These are phyloP conservation scores for Crambe crambe DNA, from an alignment of 37 sponge, comb jelly and placozoan species.

Conservation along the genomic window DNA sequence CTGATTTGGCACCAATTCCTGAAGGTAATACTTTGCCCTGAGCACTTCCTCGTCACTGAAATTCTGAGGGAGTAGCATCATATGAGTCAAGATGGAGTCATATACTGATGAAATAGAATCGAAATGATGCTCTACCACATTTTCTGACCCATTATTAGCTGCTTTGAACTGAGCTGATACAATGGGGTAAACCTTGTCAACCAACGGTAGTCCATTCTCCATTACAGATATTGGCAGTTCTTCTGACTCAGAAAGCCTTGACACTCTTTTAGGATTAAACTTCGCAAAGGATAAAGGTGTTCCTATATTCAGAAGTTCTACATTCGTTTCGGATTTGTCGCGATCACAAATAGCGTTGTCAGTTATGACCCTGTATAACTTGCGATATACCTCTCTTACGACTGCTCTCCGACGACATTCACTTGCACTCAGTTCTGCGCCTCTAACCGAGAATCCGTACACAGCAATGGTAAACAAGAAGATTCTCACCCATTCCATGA, in stretches of 20 bases:
- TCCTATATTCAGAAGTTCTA: background rate
- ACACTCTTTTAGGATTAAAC: conserved; percentile 21
- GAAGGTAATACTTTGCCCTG: conserved; percentile 21
- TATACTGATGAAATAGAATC: conserved; percentile 3
- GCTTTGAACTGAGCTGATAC: background rate
- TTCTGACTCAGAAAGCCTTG: too few species aligned
- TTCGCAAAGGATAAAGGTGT: background rate
- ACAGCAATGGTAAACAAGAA: too few species aligned
- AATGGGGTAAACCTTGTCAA: conserved; percentile 18
- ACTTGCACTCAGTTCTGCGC: too few species aligned
- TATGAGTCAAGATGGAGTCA: conserved; percentile 9
- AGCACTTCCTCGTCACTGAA: background rate
- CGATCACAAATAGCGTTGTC: background rate
- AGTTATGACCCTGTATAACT: background rate
- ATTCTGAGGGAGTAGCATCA: conserved; percentile 22
- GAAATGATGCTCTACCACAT: background rate
- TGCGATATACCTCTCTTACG: background rate
- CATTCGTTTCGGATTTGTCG: background rate
- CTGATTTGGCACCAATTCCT: conserved; percentile 27
- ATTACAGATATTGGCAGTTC: background rate
- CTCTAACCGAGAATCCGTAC: too few species aligned
- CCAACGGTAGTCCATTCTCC: conserved; percentile 19
- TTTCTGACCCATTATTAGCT: background rate
- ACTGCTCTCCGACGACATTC: conserved; percentile 3
- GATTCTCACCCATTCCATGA: too few species aligned